phyloP scores from a whole-genome alignment of 2,797 vertebrate genomes.

The Semotilus atromaculatus region DNA sequence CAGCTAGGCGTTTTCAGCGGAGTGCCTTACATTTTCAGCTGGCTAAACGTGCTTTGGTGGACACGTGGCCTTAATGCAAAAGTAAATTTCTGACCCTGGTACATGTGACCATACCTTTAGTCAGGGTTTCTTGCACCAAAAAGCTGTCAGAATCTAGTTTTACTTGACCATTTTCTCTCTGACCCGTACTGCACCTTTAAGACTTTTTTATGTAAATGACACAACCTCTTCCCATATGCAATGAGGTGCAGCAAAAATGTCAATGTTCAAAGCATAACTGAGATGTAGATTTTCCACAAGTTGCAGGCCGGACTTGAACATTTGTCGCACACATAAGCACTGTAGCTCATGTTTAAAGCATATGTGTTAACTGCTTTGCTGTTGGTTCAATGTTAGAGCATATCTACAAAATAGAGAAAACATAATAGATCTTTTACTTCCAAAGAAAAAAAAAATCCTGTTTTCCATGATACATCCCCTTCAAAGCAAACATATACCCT shows the following conservation, averaged over 20 bases:
- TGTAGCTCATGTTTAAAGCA: background rate
- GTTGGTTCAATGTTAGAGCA: background rate
- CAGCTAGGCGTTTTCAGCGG: too few species aligned
- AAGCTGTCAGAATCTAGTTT: background rate
- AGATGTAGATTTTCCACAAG: background rate
- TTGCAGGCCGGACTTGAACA: background rate
- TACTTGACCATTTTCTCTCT: background rate
- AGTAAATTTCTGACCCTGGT: background rate
- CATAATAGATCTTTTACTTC: background rate
- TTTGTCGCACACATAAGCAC: background rate
- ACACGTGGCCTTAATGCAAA: background rate
- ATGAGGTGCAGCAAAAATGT: background rate
- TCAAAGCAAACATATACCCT: conserved; percentile 9
- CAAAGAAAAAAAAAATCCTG: background rate
- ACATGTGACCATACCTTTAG: background rate
- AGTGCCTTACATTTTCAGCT: too few species aligned
- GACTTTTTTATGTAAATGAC: background rate
- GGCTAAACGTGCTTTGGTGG: too few species aligned
- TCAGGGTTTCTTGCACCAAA: background rate
- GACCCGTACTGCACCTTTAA: background rate
- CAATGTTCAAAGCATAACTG: background rate
- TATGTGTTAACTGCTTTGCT: background rate
- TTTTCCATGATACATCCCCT: background rate
- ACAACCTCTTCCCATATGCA: too few species aligned
- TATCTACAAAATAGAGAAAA: background rate